Evolutionary conservation across 2,888 invertebrate genomes (phyloP).

Genomic region (Sinelater perroti): DNA sequence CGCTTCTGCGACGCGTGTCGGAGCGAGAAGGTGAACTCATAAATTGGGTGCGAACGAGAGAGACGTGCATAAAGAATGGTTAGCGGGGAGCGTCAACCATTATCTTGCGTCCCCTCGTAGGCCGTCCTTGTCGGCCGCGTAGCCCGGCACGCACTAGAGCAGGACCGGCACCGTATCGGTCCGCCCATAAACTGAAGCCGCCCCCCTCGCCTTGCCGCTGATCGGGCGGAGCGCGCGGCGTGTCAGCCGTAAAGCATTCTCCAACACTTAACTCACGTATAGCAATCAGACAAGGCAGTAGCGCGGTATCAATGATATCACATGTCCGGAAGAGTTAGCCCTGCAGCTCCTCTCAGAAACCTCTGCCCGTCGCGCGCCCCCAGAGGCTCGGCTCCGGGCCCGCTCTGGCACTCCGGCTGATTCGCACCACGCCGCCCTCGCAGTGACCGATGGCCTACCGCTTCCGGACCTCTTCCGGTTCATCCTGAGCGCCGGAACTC

Average conservation of each 20-base stretch:
- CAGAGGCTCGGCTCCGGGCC: conserved; percentile 31
- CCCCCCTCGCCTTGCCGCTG: conserved; percentile 49
- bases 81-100: conserved; percentile 64
- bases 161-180: conserved; percentile 61
- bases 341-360: conserved; percentile 36
- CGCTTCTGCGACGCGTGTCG: conserved; percentile 57
- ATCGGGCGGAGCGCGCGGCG: conserved; percentile 58
- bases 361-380: conserved; percentile 33
- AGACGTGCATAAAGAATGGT: conserved; percentile 63
- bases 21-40: conserved; percentile 61
- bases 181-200: conserved; percentile 62
- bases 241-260: conserved; percentile 62
- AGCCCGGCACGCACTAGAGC: conserved; percentile 51
- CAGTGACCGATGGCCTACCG: conserved; percentile 59
- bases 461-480: conserved; percentile 60
- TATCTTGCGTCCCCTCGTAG: conserved; percentile 59
- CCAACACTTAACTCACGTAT: conserved; percentile 63
- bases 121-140: conserved; percentile 50
- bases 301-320: conserved; percentile 58
- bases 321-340: conserved; percentile 49
- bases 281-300: conserved; percentile 60
- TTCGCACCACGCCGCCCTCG: conserved; percentile 29
- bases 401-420: conserved; percentile 30
- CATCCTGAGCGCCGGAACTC: conserved; percentile 56
- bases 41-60: conserved; percentile 62